Base-by-base conservation (phyloP, 2,113 vertebrate species). In the Malaclemys terrapin region DNA sequence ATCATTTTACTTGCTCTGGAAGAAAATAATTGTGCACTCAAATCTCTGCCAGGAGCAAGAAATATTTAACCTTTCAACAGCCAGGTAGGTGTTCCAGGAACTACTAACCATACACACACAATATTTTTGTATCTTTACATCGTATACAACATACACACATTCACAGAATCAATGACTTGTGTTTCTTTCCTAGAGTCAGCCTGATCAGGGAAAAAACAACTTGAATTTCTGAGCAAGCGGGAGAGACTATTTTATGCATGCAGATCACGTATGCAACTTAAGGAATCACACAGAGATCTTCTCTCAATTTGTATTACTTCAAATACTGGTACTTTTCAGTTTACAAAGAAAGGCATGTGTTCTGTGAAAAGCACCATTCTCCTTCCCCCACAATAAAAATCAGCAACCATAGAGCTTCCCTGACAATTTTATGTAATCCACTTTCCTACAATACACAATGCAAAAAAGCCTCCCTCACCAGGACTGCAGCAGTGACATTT, bases 381-480 rank as follows among this genome's bases (percentile, higher is more conserved):
- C 93, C 96, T 96, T 95, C 97, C 93, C 96, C 96, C 96, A 95
- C 96, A 95, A 96, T 80, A 96, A 86, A 93, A 93, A 92, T 91
- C 95, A 80, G 91, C 82, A 95, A 89, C 95, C 8, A 3, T 45
- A 91, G 93, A 85, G 31, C 93, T 94, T 96, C 95, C 96, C 96
- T 96, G 93, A 95, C 54, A 1, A 96, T 96, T 97, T 97, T 94
- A 96, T 95, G 92, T 94, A 97, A 97, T 93, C 94, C 91, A 96
- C 95, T 97, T 96, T 85, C 84, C 93, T 85, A 95, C 92, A 93
- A 89, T 49, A 78, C 82, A 96, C 94, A 97, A 93, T 92, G 93
- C 93, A 93, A 82, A 87, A 49, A 72, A 85, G 78, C 89, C 89
- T 92, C 80, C 81, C 93, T 96, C 87, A 84, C 79, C 89, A 88